Percentiles rank a stretch among this genome's conserved stretches.
Conservation (phyloP, 1,140 invertebrate genomes). For the Drosophila virilis region DNA sequence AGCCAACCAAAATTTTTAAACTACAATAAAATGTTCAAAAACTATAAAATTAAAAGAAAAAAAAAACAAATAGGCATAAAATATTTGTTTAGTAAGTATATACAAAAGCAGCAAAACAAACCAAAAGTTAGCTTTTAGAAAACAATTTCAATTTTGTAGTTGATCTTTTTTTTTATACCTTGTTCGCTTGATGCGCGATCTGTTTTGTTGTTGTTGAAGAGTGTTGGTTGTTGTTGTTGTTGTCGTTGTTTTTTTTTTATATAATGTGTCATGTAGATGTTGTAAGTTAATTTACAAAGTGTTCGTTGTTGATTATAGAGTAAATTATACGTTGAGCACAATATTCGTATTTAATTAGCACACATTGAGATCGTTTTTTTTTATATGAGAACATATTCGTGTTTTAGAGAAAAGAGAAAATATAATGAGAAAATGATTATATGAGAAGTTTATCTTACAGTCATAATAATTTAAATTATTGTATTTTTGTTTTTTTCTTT, state of each 20-base stretch:
- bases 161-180: constrained; percentile 75
- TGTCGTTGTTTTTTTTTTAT: constrained; percentile 51
- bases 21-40: constrained; percentile 19
- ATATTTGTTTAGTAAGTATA: constrained; percentile 42
- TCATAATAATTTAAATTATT: constrained; percentile 23
- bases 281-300: constrained; percentile 72
- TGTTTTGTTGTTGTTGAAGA: constrained; percentile 63
- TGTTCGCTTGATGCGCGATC: constrained; percentile 84
- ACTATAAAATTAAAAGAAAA: constrained; percentile 5
- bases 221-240: constrained; percentile 68
- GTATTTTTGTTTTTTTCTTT: no score
- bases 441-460: constrained; percentile 78
- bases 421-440: constrained; percentile 79
- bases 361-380: constrained; percentile 74
- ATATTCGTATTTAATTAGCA: constrained; percentile 66
- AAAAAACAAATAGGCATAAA: neutral
- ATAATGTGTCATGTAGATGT: constrained; percentile 72
- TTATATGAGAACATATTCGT: constrained; percentile 51
- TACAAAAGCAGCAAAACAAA: constrained; percentile 61
- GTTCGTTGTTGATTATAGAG: constrained; percentile 55
- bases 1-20: constrained; percentile 33
- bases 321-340: constrained; percentile 53
- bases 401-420: constrained; percentile 76
- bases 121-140: constrained; percentile 58
- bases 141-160: constrained; percentile 60